Evolutionary conservation across 1,140 invertebrate species (phyloP).

Genomic region (Pachypsylla venusta): DNA sequence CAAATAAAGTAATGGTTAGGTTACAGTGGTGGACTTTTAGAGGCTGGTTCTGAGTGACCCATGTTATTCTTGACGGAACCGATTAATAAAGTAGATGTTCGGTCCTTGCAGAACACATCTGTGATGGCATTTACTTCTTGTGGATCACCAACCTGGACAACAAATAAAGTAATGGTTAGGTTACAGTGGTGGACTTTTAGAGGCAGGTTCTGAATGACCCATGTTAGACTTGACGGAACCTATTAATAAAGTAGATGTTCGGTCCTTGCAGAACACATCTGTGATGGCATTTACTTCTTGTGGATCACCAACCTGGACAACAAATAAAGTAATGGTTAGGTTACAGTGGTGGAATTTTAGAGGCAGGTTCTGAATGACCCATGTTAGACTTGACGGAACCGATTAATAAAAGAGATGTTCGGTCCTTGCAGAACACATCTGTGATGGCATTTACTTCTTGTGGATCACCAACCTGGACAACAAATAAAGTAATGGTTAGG

Average conservation of each 20-base stretch:
- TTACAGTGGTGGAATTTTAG: too few relatives aligned
- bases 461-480: constrained; percentile 61
- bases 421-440: constrained; percentile 67
- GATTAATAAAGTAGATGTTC: constrained; percentile 40
- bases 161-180: background rate
- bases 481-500: too few relatives aligned
- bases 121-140: constrained; percentile 88
- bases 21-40: too few relatives aligned
- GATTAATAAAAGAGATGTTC: constrained; percentile 64
- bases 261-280: constrained; percentile 67
- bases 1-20: too few relatives aligned
- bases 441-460: constrained; percentile 88
- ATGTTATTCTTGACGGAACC: constrained; percentile 60
- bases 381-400: constrained; percentile 97
- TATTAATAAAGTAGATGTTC: constrained; percentile 64
- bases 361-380: constrained; percentile 92
- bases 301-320: constrained; percentile 61
- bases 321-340: too few relatives aligned
- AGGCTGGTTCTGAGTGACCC: constrained; percentile 54
- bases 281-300: constrained; percentile 88
- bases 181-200: too few relatives aligned
- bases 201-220: constrained; percentile 92
- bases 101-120: constrained; percentile 30
- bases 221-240: constrained; percentile 97
- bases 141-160: constrained; percentile 61